A percentile compares a stretch with the other conserved stretches of the same genome.
Conservation (phyloP, 2,113 vertebrate species). For the Tringa solitaria region DNA sequence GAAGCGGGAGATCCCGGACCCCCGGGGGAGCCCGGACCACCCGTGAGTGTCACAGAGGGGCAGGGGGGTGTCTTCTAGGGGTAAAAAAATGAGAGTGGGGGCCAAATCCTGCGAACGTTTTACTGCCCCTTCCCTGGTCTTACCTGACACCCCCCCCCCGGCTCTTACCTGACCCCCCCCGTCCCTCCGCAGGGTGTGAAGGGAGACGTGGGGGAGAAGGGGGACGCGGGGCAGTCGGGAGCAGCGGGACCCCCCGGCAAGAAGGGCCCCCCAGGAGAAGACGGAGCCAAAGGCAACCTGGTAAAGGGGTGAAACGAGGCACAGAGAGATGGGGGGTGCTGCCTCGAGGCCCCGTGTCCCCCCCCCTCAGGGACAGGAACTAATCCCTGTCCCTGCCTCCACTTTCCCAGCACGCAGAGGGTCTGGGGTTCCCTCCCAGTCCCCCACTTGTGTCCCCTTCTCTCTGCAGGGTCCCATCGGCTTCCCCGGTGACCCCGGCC, state of each 20-base stretch:
- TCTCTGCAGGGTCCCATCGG: slow-evolving; percentile 80
- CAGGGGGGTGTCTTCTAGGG: not conserved
- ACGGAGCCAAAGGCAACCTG: slow-evolving; percentile 86
- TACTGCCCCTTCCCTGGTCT: not conserved
- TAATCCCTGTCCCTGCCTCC: not conserved
- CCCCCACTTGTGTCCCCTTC: fast-evolving
- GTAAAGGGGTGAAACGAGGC: slow-evolving; percentile 67
- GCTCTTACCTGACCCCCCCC: not conserved
- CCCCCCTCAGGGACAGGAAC: too few species aligned
- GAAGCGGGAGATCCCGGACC: slow-evolving; percentile 84
- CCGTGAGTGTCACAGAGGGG: slow-evolving; percentile 73
- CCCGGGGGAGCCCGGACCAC: slow-evolving; percentile 74
- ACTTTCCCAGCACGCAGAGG: not conserved
- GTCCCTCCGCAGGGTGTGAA: slow-evolving; percentile 77
- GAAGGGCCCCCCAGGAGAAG: slow-evolving; percentile 87
- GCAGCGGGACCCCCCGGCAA: slow-evolving; percentile 84
- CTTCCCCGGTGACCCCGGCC: slow-evolving; percentile 82
- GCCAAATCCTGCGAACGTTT: not conserved
- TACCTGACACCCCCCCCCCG: not conserved
- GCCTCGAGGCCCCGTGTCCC: not conserved
- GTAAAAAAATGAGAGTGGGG: not conserved
- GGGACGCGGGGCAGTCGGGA: slow-evolving; percentile 83
- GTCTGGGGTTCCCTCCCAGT: not conserved
- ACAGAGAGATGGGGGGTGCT: not conserved
- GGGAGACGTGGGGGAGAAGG: slow-evolving; percentile 89